Evolutionary conservation across 2,797 vertebrate genomes (phyloP), one percentile per base, ranked within the genome.

Genomic region (Parambassis ranga): DNA sequence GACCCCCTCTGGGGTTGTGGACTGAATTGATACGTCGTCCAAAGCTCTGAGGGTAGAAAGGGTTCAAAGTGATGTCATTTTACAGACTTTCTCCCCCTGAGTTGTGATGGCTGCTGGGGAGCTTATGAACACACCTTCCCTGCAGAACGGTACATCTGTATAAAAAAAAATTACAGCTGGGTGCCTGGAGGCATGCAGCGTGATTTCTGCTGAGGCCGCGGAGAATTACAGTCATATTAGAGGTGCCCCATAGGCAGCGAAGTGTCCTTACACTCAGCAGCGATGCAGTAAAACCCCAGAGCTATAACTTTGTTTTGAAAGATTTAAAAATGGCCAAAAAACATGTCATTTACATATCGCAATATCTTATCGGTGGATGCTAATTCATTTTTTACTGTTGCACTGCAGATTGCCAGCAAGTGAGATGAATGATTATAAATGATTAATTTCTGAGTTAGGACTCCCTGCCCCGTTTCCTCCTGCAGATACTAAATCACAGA

Each of bases 401-500:
- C 18, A 8, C 31, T 43, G 55, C 38, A 56, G 67, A 68, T 65
- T 64, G 52, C 55, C 36, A 10, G 50, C 32, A 33, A 76, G 55
- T 28, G 36, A 66, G 58, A 75, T 36, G 44, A 75, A 86, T 74
- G 55, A 85, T 81, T 69, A 69, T 73, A 59, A 83, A 82, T 75
- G 76, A 87, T 79, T 80, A 28, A 81, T 80, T 66, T 65, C 42
- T 51, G 50, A 82, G 70, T 70, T 70, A 71, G 62, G 79, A 74
- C 58, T 81, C 65, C 20, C 46, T 72, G 69, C 50, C 44, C 57
- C 1, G 6, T 57, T 77, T 72, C 55, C 56, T 69, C 30, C 66
- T 1, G 14, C 72, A 69, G 65, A 80, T 37, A 23, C 74, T 83
- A 85, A 76, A 84, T 87, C 80, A 86, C 58, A 56, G 76, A 68